Evolutionary conservation across 2,888 invertebrate species (phyloP), one percentile per base, ranked within the genome.

Genomic region (Salticus scenicus): DNA sequence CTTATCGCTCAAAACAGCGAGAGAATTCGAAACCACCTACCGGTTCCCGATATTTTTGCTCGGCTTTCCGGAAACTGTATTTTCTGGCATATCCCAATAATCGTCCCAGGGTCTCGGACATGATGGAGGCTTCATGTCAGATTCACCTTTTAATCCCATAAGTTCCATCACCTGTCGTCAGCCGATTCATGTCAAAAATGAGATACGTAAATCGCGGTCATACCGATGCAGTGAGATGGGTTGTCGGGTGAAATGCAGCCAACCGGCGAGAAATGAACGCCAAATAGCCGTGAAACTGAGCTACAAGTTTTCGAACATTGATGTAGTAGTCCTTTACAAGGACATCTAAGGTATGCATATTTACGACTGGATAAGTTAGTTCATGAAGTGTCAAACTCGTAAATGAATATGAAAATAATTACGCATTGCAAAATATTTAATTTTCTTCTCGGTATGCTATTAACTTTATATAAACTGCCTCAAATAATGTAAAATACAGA

Each of bases 21-120:
- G n/a, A 66, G 64, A 80, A 41, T 17, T 66, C 64, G 63, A 33
- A 57, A 77, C 72, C 83, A 76, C 86, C 72, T 86, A 86, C 80
- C 80, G 37, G n/a, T 12, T 37, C 41, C 14, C n/a, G 17, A 31
- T 37, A 75, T 30, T 70, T 85, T 27, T 51, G 70, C 63, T 78
- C 72, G 8, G 77, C 87, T 73, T 78, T 87, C 17, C 85, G 69
- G 33, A 84, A 72, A 71, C 80, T 81, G 71, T 88, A 87, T 73
- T 87, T 87, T 33, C 88, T 74, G 31, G 87, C 76, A 42, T 85
- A 81, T 70, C 87, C 88, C 63, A 87, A 41, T 24, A 87, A 71
- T 77, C 88, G 81, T 66, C 85, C 87, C 70, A 88, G 69, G 24
- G 78, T 87, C 24, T 82, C 82, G 24, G 82, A 75, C 82, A 82